Percentiles rank a stretch among this genome's conserved stretches.
Evolutionary conservation across 2,113 vertebrate genomes (phyloP).

Genomic region (Cyphomyrus discorhynchus): DNA sequence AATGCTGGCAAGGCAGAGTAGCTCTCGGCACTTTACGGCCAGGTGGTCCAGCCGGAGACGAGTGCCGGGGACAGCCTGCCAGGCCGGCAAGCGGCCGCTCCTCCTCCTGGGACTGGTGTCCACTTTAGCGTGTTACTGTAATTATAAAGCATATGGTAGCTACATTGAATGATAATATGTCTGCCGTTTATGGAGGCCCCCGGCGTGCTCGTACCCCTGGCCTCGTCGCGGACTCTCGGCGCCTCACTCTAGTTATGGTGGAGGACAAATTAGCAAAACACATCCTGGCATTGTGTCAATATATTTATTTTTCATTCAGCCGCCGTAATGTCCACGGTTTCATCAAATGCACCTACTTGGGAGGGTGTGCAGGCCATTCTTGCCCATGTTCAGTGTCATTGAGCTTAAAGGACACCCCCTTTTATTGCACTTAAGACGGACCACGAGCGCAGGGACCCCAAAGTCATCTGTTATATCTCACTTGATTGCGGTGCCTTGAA

Average conservation of each 20-base stretch:
- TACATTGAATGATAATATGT: background rate
- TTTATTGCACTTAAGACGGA: background rate
- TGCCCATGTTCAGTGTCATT: no score
- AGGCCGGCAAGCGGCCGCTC: background rate
- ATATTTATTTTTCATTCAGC: background rate
- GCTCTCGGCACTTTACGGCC: background rate
- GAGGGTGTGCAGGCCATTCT: background rate
- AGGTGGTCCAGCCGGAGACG: background rate
- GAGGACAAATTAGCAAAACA: slow-evolving; percentile 6
- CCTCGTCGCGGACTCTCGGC: background rate
- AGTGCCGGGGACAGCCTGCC: background rate
- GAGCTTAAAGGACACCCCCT: background rate
- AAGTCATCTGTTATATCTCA: background rate
- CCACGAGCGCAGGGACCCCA: background rate
- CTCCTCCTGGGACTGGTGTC: background rate
- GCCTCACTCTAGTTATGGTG: slow-evolving; percentile 8
- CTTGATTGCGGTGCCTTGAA: background rate
- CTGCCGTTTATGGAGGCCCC: background rate
- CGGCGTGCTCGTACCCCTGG: background rate
- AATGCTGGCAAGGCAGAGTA: background rate
- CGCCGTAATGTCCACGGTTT: background rate
- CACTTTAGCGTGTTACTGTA: background rate
- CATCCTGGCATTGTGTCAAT: background rate
- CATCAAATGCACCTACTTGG: background rate
- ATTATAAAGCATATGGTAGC: background rate